Conservation (phyloP, 1,140 invertebrate genomes). For the Zelostemma sp. region DNA sequence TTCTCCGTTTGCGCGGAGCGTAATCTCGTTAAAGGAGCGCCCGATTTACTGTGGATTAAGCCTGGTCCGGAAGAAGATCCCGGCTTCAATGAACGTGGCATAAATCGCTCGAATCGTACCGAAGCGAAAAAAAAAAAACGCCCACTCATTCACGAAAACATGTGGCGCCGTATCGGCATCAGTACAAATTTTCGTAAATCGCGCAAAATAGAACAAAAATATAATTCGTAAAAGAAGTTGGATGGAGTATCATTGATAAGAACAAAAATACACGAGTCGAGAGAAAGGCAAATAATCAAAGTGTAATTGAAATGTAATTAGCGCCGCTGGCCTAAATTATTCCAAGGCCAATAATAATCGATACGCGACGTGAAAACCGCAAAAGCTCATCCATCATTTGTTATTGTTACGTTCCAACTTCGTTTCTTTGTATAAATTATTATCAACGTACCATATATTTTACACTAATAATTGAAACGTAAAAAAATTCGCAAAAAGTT, state of each 20-base stretch:
- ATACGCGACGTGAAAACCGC: neutral
- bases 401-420: too few species aligned
- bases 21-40: conserved; percentile 43
- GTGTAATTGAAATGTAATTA: neutral
- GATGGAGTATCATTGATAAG: too few species aligned
- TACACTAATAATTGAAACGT: too few species aligned
- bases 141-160: conserved; percentile 3
- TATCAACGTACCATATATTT: too few species aligned
- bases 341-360: neutral
- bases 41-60: conserved; percentile 45
- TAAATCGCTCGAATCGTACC: conserved; percentile 17
- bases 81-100: neutral
- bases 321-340: neutral
- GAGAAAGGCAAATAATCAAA: neutral
- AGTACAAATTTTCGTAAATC: too few species aligned
- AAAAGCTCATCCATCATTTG: neutral
- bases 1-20: conserved; percentile 37
- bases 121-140: conserved; percentile 10
- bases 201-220: too few species aligned
- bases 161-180: too few species aligned
- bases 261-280: neutral
- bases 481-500: too few species aligned
- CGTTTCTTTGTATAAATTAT: too few species aligned
- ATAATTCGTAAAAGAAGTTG: neutral
- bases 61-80: conserved; percentile 13